Evolutionary conservation across 2,797 vertebrate genomes (phyloP).

Genomic region (Schizothorax lantsangensis): DNA sequence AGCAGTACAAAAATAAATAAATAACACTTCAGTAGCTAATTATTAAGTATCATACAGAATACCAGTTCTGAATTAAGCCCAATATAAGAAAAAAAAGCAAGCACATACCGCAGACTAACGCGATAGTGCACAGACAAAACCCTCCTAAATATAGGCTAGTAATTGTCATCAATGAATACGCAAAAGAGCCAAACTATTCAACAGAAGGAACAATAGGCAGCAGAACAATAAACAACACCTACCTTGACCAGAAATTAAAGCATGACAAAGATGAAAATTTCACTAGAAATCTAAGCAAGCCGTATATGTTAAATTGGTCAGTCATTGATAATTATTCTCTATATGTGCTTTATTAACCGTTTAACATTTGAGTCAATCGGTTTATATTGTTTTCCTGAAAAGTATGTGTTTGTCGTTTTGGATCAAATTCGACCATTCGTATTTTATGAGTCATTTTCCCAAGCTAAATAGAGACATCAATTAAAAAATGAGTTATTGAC

Average conservation of each 20-base stretch:
- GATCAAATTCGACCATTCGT: conserved; percentile 18
- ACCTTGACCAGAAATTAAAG: not conserved
- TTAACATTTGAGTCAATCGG: not conserved
- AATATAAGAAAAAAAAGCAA: not conserved
- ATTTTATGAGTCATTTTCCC: conserved; percentile 28
- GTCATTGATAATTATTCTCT: not conserved
- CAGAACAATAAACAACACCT: not conserved
- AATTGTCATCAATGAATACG: not conserved
- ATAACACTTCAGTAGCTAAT: too few relatives aligned
- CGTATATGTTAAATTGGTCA: not conserved
- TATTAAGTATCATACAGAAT: not conserved
- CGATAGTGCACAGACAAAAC: not conserved
- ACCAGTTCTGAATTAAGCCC: not conserved
- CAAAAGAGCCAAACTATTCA: not conserved
- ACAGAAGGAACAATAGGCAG: too few relatives aligned
- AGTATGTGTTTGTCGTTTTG: conserved; percentile 25
- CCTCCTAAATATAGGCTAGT: not conserved
- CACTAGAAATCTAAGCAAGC: not conserved
- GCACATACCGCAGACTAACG: not conserved
- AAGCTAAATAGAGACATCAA: conserved; percentile 59
- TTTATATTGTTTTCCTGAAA: not conserved
- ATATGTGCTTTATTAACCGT: not conserved
- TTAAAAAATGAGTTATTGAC: conserved; percentile 88
- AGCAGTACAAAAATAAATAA: not conserved
- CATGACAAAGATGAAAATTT: not conserved